Percentiles rank a stretch among this genome's conserved stretches.
Conservation (phyloP, 2,888 invertebrate genomes). For the Melanostoma mellinum region DNA sequence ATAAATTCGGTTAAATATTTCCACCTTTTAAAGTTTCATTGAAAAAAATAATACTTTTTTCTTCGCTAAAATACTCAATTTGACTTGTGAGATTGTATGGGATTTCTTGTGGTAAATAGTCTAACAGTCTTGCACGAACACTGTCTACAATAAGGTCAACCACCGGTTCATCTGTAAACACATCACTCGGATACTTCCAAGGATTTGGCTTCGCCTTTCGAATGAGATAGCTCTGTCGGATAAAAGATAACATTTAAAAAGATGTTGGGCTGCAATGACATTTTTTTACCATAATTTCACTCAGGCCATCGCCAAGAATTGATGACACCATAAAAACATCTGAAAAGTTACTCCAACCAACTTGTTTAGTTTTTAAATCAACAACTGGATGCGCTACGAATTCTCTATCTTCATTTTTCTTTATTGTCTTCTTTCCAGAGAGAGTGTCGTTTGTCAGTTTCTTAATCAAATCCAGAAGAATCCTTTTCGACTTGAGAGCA, state of each 20-base stretch:
- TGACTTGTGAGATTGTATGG: conserved; percentile 89
- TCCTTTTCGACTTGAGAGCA: conserved; percentile 86
- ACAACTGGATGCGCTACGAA: conserved; percentile 14
- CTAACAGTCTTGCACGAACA: conserved; percentile 92
- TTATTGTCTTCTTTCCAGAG: conserved; percentile 70
- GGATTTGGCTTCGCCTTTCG: conserved; percentile 84
- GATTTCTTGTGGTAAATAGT: conserved; percentile 92
- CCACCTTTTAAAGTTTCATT: background rate
- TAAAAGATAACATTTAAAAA: background rate
- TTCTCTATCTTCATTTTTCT: conserved; percentile 17
- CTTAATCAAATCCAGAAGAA: conserved; percentile 88
- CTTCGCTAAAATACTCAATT: conserved; percentile 87
- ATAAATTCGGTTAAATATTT: conserved; percentile 49
- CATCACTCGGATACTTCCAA: conserved; percentile 87
- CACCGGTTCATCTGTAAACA: conserved; percentile 89
- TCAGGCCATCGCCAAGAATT: conserved; percentile 88
- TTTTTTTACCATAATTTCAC: conserved; percentile 85
- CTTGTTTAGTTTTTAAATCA: conserved; percentile 71
- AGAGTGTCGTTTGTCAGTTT: conserved; percentile 86
- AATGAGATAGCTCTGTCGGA: conserved; percentile 75
- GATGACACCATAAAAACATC: conserved; percentile 97
- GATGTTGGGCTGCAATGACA: no score
- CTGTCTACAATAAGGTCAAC: conserved; percentile 88
- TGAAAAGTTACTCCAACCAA: conserved; percentile 90
- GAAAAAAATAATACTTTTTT: conserved; percentile 81